Percentiles rank a stretch among this genome's conserved stretches.
Evolutionary conservation across 2,888 invertebrate species (phyloP).

Genomic region (Aelia acuminata): DNA sequence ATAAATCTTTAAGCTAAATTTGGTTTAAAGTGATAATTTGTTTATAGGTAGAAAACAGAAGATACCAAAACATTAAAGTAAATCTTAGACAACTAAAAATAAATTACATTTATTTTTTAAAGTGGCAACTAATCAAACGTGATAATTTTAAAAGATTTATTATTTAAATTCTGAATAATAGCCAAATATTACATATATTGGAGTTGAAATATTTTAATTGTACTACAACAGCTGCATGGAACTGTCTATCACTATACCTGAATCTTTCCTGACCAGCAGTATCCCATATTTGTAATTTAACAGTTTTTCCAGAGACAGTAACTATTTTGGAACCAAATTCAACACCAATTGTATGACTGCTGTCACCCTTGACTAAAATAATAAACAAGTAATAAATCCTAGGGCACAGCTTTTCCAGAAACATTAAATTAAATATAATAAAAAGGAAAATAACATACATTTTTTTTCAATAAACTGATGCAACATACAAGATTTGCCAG

Average conservation of each 20-base stretch:
- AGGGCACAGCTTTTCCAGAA: background rate
- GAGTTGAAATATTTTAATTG: background rate
- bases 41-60: background rate
- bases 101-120: background rate
- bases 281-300: slow-evolving; percentile 87
- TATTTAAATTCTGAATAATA: too few relatives aligned
- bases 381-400: background rate
- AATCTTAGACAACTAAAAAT: background rate
- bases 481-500: slow-evolving; percentile 86
- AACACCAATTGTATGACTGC: slow-evolving; percentile 88
- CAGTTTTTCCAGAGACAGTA: slow-evolving; percentile 85
- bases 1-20: too few relatives aligned
- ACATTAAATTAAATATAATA: background rate
- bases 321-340: slow-evolving; percentile 90
- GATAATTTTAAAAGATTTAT: background rate
- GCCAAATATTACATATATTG: background rate
- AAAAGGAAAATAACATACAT: slow-evolving; percentile 75
- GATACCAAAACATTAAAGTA: background rate
- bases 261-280: slow-evolving; percentile 73
- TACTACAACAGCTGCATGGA: background rate
- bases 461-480: slow-evolving; percentile 89
- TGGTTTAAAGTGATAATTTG: too few relatives aligned
- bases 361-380: slow-evolving; percentile 82
- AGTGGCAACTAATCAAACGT: background rate
- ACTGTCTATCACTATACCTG: slow-evolving; percentile 67